These are phyloP conservation scores for Drosophila borborema DNA, from an alignment of 2,888 invertebrate genomes.

Conservation along the genomic window DNA sequence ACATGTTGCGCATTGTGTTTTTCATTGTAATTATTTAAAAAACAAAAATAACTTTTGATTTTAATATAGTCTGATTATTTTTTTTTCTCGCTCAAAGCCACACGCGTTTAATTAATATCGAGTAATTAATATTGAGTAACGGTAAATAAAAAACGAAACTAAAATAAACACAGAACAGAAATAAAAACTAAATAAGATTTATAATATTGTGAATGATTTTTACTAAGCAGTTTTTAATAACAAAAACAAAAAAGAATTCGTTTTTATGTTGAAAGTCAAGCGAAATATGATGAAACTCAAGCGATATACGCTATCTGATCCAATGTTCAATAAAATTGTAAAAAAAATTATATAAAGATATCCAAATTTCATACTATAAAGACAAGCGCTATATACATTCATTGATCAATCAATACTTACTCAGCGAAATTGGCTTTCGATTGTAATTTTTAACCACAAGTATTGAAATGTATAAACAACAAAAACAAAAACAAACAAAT, in stretches of 20 bases:
- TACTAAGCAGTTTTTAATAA: slow-evolving; percentile 26
- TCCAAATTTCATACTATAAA: not conserved
- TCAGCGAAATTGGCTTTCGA: slow-evolving; percentile 21
- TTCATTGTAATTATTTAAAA: slow-evolving; percentile 38
- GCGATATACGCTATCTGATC: slow-evolving; percentile 2
- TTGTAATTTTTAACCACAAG: slow-evolving; percentile 20
- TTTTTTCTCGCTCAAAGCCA: slow-evolving; percentile 59
- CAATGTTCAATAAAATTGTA: slow-evolving; percentile 3
- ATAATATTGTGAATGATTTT: slow-evolving; percentile 26
- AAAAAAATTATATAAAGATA: slow-evolving; percentile 5
- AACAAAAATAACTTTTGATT: slow-evolving; percentile 38
- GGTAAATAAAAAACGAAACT: slow-evolving; percentile 3
- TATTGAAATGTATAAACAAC: slow-evolving; percentile 1
- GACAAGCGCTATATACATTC: slow-evolving; percentile 11
- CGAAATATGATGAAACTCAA: slow-evolving; percentile 21
- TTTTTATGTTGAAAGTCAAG: slow-evolving; percentile 40
- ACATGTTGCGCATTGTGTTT: slow-evolving; percentile 34
- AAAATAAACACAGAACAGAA: not conserved
- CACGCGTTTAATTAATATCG: slow-evolving; percentile 47
- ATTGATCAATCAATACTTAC: slow-evolving; percentile 12
- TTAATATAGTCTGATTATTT: slow-evolving; percentile 53
- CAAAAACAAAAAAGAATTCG: not conserved
- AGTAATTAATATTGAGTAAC: slow-evolving; percentile 18
- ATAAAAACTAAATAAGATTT: not conserved
- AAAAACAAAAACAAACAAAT: not conserved